phyloP scores from a whole-genome alignment of 2,888 invertebrate species.

The Cataglyphis rosenhaueri region DNA sequence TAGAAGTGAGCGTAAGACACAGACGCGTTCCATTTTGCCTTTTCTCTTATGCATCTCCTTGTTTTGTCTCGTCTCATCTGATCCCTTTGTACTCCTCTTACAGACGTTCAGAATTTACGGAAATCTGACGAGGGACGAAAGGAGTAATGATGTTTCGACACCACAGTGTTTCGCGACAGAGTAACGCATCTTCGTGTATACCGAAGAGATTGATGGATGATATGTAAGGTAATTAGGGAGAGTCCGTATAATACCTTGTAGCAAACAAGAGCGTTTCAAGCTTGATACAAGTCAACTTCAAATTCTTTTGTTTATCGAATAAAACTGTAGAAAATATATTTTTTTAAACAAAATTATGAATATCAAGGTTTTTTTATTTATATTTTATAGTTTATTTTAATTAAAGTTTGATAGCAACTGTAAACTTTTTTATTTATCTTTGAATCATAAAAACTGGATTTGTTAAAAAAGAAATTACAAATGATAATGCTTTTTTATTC shows the following conservation, averaged over 20 bases:
- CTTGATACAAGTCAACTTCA: not conserved
- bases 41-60: not conserved
- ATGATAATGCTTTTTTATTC: not conserved
- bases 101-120: conserved; percentile 34
- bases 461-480: not conserved
- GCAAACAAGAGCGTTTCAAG: not conserved
- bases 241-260: not conserved
- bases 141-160: conserved; percentile 29
- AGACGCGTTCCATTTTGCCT: conserved; percentile 1
- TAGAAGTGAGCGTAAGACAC: not conserved
- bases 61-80: not conserved
- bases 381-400: not conserved
- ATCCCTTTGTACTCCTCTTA: conserved; percentile 23
- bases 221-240: conserved; percentile 21
- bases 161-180: conserved; percentile 16
- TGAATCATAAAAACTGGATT: not conserved
- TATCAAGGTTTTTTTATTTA: not conserved
- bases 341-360: not conserved
- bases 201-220: conserved; percentile 29
- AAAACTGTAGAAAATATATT: not conserved
- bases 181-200: conserved; percentile 5
- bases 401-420: not conserved
- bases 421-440: not conserved
- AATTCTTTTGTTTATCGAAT: not conserved
- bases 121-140: conserved; percentile 11